phyloP scores from a whole-genome alignment of 2,797 vertebrate genomes.

The Halcyon smyrnensis region DNA sequence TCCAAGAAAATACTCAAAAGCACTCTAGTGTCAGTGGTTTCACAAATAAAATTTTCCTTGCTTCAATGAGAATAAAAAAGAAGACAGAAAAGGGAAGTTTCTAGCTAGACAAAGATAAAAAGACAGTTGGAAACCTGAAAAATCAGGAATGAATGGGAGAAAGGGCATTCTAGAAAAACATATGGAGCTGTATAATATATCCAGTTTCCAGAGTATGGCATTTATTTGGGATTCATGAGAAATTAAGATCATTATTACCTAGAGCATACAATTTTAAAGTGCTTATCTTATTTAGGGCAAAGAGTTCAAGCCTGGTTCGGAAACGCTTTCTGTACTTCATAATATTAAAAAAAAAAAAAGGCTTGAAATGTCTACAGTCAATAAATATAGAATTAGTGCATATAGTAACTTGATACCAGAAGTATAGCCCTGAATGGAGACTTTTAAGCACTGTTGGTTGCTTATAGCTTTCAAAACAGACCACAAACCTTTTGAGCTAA shows the following conservation, averaged over 20 bases:
- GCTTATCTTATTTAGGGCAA: background rate
- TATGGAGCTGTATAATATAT: background rate
- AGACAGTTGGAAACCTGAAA: background rate
- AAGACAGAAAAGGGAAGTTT: background rate
- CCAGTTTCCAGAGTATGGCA: background rate
- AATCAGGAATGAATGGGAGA: background rate
- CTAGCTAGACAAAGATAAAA: background rate
- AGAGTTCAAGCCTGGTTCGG: background rate
- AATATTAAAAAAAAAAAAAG: no score
- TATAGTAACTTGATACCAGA: background rate
- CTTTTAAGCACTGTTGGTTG: background rate
- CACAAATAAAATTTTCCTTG: background rate
- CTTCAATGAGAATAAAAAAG: background rate
- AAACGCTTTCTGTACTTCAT: background rate
- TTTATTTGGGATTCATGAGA: background rate
- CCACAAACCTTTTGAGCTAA: background rate
- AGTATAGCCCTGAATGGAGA: background rate
- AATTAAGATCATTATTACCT: background rate
- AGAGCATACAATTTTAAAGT: background rate
- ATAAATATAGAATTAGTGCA: background rate
- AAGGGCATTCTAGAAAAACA: background rate
- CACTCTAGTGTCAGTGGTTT: background rate
- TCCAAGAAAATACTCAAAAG: background rate
- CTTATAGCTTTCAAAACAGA: background rate
- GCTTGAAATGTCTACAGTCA: rapidly evolving